Conservation (phyloP, 1,140 invertebrate genomes). For the Bombus fervidus region DNA sequence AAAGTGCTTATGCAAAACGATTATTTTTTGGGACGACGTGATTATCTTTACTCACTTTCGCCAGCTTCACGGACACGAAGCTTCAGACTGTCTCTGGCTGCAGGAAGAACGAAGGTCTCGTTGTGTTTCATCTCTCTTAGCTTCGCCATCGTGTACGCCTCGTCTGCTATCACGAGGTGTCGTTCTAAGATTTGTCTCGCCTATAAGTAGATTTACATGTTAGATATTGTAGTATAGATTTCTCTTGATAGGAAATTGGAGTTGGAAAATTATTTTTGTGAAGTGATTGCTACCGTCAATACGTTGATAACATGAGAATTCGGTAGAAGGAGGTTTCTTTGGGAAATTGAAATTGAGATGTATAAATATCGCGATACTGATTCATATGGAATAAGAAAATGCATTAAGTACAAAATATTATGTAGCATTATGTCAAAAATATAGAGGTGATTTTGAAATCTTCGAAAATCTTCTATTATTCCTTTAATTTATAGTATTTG, state of each 20-base stretch:
- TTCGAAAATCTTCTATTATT: neutral
- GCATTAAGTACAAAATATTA: neutral
- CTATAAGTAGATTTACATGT: constrained; percentile 79
- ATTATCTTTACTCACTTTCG: constrained; percentile 86
- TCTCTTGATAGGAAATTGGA: neutral
- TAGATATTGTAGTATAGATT: neutral
- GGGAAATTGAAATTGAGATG: no score
- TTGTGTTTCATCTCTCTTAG: constrained; percentile 85
- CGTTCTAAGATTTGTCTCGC: constrained; percentile 90
- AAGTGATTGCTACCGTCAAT: neutral
- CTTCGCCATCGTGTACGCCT: constrained; percentile 90
- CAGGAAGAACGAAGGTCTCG: constrained; percentile 86
- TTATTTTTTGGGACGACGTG: rapidly evolving
- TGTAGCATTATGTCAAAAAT: neutral
- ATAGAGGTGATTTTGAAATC: neutral
- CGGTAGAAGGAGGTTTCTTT: neutral
- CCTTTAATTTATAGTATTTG: no score
- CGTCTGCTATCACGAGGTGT: constrained; percentile 89
- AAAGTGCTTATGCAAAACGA: constrained; percentile 36
- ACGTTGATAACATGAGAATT: no score
- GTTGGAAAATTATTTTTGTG: neutral
- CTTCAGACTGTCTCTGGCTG: constrained; percentile 87
- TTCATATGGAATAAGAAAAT: neutral
- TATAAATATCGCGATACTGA: no score
- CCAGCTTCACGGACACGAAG: constrained; percentile 88